A percentile compares a stretch with the other conserved stretches of the same genome.
These are phyloP conservation scores for Hylaeus volcanicus DNA, from an alignment of 1,140 invertebrate species.

Conservation along the genomic window DNA sequence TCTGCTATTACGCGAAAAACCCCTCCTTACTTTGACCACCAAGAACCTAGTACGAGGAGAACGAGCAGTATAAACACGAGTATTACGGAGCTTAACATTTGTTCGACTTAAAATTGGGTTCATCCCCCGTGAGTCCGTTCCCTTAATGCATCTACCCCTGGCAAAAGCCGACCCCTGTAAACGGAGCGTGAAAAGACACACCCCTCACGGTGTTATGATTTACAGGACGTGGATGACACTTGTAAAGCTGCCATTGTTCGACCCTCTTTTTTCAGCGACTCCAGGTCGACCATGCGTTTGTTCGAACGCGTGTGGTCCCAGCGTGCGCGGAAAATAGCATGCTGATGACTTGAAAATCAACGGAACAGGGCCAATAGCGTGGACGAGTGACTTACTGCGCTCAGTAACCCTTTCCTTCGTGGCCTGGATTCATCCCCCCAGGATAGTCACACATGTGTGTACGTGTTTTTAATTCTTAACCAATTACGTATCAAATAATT, in stretches of 20 bases:
- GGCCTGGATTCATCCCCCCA: no score
- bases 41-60: neutral
- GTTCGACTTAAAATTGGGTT: slow-evolving; percentile 22
- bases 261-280: slow-evolving; percentile 36
- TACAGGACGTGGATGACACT: slow-evolving; percentile 60
- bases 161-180: slow-evolving; percentile 24
- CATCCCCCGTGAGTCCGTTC: neutral
- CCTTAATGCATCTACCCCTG: neutral
- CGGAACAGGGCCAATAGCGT: slow-evolving; percentile 18
- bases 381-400: slow-evolving; percentile 29
- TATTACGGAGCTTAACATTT: neutral
- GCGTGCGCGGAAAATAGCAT: slow-evolving; percentile 42
- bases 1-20: neutral
- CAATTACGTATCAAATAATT: no score
- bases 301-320: slow-evolving; percentile 18
- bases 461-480: no score
- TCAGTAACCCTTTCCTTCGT: neutral
- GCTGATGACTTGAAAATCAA: slow-evolving; percentile 43
- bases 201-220: slow-evolving; percentile 43
- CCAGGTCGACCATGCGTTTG: slow-evolving; percentile 19
- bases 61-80: neutral
- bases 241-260: slow-evolving; percentile 62
- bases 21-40: neutral
- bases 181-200: slow-evolving; percentile 47
- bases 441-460: no score